A percentile compares a stretch with the other conserved stretches of the same genome.
Evolutionary conservation across 2,113 vertebrate genomes (phyloP).

Genomic region (Nycticorax nycticorax): DNA sequence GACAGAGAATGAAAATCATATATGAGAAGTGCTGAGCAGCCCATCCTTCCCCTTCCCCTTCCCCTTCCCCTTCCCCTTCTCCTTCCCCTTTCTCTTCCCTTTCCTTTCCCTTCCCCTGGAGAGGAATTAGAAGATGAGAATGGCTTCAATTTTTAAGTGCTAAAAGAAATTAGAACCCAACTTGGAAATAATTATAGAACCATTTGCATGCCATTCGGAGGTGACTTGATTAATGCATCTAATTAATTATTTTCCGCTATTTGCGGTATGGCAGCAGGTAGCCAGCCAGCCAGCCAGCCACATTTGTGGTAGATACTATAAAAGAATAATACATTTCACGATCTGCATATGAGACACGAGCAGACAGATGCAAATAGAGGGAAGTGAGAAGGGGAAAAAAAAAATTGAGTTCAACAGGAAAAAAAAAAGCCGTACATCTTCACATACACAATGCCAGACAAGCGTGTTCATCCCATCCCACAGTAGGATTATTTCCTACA

Average conservation of each 20-base stretch:
- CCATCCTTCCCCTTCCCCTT: too few species aligned
- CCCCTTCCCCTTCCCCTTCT: neutral
- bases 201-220: neutral
- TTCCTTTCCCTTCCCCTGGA: neutral
- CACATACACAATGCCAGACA: neutral
- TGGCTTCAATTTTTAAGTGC: neutral
- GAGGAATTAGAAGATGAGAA: neutral
- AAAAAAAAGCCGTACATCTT: neutral
- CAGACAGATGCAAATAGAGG: neutral
- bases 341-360: neutral
- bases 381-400: neutral
- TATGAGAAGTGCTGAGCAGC: rapidly evolving
- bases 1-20: neutral
- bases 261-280: neutral
- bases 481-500: slow-evolving; percentile 11
- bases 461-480: slow-evolving; percentile 20
- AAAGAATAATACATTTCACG: neutral
- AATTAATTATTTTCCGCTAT: neutral
- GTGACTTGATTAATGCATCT: neutral
- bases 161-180: neutral
- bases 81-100: too few species aligned
- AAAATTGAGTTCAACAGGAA: neutral
- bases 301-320: neutral
- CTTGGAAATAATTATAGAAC: neutral
- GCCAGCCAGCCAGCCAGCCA: neutral